A percentile compares a stretch with the other conserved stretches of the same genome.
phyloP scores from a whole-genome alignment of 2,113 vertebrate genomes.

The Odontesthes bonariensis region DNA sequence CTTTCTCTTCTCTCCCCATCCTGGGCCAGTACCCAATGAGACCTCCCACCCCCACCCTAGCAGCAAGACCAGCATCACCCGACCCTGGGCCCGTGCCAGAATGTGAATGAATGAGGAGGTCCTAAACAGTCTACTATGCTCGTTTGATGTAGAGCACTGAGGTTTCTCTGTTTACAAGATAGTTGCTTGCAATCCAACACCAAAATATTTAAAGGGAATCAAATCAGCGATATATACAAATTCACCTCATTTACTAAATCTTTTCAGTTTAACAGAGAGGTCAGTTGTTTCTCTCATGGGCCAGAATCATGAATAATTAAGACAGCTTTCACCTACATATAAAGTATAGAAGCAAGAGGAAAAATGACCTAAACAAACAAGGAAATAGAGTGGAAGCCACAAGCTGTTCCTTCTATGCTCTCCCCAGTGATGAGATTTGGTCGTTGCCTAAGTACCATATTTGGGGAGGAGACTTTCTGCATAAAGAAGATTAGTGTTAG shows the following conservation, averaged over 20 bases:
- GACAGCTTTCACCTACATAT: not conserved
- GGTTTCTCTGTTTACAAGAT: conserved; percentile 68
- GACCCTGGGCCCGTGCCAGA: conserved; percentile 68
- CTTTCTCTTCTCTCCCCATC: conserved; percentile 39
- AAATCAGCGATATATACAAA: not conserved
- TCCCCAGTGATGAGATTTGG: conserved; percentile 63
- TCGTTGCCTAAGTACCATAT: conserved; percentile 77
- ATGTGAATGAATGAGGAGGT: conserved; percentile 73
- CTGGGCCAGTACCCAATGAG: conserved; percentile 61
- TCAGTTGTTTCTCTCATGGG: not conserved
- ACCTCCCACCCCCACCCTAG: conserved; percentile 24
- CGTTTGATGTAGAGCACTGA: conserved; percentile 81
- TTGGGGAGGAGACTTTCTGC: conserved; percentile 82
- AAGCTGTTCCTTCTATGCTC: conserved; percentile 48
- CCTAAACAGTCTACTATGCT: conserved; percentile 68
- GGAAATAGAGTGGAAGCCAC: conserved; percentile 20
- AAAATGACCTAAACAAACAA: conserved; percentile 14
- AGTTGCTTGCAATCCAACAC: conserved; percentile 17
- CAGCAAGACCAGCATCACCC: conserved; percentile 60
- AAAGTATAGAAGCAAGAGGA: not conserved
- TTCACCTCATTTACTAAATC: not conserved
- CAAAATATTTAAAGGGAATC: conserved; percentile 46
- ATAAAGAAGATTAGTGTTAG: conserved; percentile 87
- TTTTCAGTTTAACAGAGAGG: not conserved
- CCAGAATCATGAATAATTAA: conserved; percentile 5